These are phyloP conservation scores for Pituophis catenifer DNA, from an alignment of 2,113 vertebrate species.

Conservation along the genomic window DNA sequence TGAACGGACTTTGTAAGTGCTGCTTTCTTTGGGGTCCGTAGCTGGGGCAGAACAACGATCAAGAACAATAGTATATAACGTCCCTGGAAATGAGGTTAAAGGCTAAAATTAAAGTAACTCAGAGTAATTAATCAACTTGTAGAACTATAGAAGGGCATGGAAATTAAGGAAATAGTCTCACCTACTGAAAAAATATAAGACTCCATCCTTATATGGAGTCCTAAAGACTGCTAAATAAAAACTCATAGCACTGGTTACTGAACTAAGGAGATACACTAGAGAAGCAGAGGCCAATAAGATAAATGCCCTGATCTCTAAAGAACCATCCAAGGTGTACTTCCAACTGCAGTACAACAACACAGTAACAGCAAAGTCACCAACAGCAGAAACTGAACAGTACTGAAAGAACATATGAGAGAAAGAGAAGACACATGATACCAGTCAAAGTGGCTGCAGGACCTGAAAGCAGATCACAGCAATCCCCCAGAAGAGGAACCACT, in stretches of 20 bases:
- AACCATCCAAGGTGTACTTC: background rate
- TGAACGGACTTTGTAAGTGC: no score
- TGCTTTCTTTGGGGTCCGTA: no score
- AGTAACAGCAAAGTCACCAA: background rate
- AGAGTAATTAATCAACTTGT: background rate
- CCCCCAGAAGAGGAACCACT: background rate
- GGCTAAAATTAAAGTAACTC: background rate
- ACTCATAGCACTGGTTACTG: background rate
- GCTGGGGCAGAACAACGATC: background rate
- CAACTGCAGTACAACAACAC: background rate
- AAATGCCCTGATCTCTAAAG: background rate
- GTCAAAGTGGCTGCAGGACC: background rate
- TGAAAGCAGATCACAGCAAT: background rate
- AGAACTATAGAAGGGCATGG: no score
- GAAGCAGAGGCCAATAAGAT: background rate
- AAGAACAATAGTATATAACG: background rate
- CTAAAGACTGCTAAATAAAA: background rate
- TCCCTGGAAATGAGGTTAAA: background rate
- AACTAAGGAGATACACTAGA: background rate
- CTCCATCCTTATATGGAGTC: no score
- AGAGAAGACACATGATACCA: background rate
- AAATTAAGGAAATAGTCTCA: no score
- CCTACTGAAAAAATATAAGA: no score
- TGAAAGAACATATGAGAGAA: background rate
- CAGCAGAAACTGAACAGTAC: background rate